Evolutionary conservation across 1,140 invertebrate species (phyloP).

Genomic region (honey bee (Apis mellifera)): DNA sequence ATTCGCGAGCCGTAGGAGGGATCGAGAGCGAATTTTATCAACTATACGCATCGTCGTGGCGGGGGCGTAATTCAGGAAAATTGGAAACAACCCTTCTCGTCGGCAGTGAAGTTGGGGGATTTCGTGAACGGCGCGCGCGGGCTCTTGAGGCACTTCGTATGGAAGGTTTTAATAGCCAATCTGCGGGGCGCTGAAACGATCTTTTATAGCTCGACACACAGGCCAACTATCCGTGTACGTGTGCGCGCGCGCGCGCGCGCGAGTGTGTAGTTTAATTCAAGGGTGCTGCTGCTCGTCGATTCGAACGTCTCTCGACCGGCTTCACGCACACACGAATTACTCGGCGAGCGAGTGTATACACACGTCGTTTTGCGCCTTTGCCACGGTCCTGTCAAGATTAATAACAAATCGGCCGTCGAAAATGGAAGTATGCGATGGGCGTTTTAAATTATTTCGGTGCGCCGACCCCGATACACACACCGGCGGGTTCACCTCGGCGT

Average conservation of each 20-base stretch:
- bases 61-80: slow-evolving; percentile 66
- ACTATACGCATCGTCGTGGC: slow-evolving; percentile 43
- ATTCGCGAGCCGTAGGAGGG: slow-evolving; percentile 18
- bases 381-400: neutral
- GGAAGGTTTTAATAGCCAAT: slow-evolving; percentile 71
- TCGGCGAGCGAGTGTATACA: neutral
- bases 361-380: no score
- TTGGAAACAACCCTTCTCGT: slow-evolving; percentile 69
- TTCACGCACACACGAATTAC: slow-evolving; percentile 19
- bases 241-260: neutral
- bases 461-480: no score
- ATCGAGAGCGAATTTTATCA: slow-evolving; percentile 59
- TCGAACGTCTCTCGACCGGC: slow-evolving; percentile 38
- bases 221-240: no score
- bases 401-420: slow-evolving; percentile 17
- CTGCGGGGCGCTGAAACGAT: slow-evolving; percentile 64
- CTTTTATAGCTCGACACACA: slow-evolving; percentile 61
- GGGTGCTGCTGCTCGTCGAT: slow-evolving; percentile 48
- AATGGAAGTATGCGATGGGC: neutral
- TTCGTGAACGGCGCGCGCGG: slow-evolving; percentile 37
- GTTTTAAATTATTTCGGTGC: neutral
- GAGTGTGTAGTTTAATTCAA: slow-evolving; percentile 59
- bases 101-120: slow-evolving; percentile 56
- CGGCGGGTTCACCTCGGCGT: neutral
- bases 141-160: slow-evolving; percentile 63